Evolutionary conservation across 2,113 vertebrate species (phyloP).

Genomic region (Ceyx margarethae): DNA sequence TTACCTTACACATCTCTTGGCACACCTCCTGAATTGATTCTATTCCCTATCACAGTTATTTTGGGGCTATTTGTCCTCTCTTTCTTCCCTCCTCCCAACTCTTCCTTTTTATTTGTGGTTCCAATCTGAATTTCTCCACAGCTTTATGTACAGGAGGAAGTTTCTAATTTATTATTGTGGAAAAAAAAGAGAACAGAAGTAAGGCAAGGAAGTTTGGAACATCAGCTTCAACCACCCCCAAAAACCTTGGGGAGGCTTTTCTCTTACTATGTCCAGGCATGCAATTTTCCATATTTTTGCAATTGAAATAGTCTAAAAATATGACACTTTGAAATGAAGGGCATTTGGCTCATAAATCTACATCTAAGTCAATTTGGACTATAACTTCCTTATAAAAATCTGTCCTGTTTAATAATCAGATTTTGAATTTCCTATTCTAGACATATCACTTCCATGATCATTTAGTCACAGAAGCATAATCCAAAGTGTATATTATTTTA

Average conservation of each 20-base stretch:
- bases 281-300: neutral
- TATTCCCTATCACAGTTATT: neutral
- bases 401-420: neutral
- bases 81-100: rapidly evolving
- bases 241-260: neutral
- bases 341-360: neutral
- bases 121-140: neutral
- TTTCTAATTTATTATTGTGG: neutral
- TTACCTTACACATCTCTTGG: neutral
- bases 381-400: neutral
- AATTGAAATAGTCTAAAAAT: neutral
- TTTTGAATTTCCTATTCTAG: neutral
- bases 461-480: neutral
- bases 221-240: neutral
- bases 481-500: neutral
- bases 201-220: neutral
- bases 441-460: neutral
- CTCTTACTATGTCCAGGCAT: neutral
- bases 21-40: neutral
- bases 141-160: neutral
- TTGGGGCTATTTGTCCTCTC: neutral
- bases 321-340: neutral
- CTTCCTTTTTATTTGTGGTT: neutral
- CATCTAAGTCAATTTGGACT: neutral
- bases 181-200: neutral